phyloP scores from a whole-genome alignment of 2,113 vertebrate species.

The Fukomys damarensis region DNA sequence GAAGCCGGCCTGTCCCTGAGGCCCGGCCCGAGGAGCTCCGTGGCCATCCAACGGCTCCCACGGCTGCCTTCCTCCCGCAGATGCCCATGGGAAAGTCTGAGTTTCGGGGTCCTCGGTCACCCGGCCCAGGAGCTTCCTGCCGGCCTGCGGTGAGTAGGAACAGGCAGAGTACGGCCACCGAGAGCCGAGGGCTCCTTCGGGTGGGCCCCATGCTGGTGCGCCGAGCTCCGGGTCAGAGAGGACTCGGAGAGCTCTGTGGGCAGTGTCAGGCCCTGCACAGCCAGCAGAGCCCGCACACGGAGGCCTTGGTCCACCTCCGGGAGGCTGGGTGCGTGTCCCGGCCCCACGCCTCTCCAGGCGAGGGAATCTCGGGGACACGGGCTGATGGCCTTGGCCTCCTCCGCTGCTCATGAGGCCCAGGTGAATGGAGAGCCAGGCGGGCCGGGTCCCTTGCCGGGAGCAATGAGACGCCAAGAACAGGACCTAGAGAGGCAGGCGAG shows the following conservation, averaged over 20 bases:
- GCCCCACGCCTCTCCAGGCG: not conserved
- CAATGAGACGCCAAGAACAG: not conserved
- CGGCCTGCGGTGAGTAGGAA: not conserved
- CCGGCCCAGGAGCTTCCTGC: not conserved
- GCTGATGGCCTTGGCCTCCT: constrained; percentile 72
- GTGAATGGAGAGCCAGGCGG: constrained; percentile 80
- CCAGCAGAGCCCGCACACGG: not conserved
- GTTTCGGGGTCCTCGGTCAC: not conserved
- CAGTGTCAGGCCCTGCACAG: not conserved
- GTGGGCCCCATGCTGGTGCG: not conserved
- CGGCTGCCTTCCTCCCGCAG: not conserved
- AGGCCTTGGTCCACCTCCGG: not conserved
- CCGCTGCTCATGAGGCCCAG: constrained; percentile 73
- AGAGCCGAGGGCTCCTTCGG: not conserved
- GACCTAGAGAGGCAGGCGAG: not conserved
- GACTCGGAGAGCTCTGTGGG: not conserved
- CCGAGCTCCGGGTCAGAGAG: not conserved
- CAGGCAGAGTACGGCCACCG: not conserved
- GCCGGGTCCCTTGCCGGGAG: constrained; percentile 41
- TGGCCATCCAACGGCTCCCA: not conserved
- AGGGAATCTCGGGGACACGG: not conserved
- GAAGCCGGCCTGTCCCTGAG: not conserved
- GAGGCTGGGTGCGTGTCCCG: not conserved
- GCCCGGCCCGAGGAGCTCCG: not conserved
- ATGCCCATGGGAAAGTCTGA: not conserved